These are phyloP conservation scores for Ophioderma brevispina DNA, from an alignment of 35 echinoderm and acorn worm species.

Conservation along the genomic window DNA sequence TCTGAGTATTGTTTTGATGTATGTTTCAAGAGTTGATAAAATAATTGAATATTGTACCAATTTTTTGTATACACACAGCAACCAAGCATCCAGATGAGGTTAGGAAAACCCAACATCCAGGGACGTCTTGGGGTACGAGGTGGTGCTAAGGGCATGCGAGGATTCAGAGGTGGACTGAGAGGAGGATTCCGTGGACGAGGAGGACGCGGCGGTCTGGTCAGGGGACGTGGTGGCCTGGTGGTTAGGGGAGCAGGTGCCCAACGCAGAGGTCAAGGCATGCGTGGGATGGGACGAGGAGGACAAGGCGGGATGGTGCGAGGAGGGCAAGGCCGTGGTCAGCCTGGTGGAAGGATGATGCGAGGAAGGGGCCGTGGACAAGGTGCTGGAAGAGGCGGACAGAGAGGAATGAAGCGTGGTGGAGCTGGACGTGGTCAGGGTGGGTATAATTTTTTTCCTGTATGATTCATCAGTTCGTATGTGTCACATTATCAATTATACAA, in stretches of 20 bases:
- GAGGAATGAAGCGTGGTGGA: constrained; percentile 4
- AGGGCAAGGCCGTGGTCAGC: constrained; percentile 12
- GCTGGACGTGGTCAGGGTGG: constrained; percentile 10
- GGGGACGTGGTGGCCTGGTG: neutral
- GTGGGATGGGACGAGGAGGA: neutral
- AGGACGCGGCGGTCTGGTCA: neutral
- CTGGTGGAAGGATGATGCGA: constrained; percentile 23
- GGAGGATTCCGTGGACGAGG: constrained; percentile 13
- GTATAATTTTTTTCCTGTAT: constrained; percentile 3
- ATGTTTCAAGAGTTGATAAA: too few species aligned
- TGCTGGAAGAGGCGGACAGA: constrained; percentile 21
- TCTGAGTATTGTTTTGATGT: too few species aligned
- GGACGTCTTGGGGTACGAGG: constrained; percentile 17
- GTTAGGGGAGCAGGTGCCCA: neutral
- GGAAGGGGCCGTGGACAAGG: constrained; percentile 25
- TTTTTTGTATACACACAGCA: too few species aligned
- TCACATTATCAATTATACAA: too few species aligned
- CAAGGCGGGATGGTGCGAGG: constrained; percentile 19
- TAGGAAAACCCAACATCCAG: constrained; percentile 41
- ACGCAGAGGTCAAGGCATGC: neutral
- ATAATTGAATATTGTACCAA: too few species aligned
- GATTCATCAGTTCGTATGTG: too few species aligned
- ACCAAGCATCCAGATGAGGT: neutral
- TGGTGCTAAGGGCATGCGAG: constrained; percentile 14
- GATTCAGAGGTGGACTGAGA: constrained; percentile 19